These are phyloP conservation scores for Geotrypetes seraphini DNA, from an alignment of 2,797 vertebrate species.

Conservation along the genomic window DNA sequence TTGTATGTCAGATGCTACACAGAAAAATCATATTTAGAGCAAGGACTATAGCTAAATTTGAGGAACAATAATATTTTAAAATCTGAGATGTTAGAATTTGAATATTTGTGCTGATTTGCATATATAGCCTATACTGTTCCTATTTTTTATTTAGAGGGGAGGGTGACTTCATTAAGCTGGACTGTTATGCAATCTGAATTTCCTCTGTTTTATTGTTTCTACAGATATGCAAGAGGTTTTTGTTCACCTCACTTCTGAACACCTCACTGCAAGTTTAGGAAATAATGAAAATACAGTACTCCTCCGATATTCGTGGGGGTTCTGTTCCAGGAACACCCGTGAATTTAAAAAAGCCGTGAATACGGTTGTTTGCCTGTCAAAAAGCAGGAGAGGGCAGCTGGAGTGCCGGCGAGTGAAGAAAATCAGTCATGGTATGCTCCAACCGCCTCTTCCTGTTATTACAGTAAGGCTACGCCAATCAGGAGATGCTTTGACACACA, in stretches of 20 bases:
- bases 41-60: slow-evolving; percentile 25
- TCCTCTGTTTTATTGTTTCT: not conserved
- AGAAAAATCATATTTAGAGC: slow-evolving; percentile 45
- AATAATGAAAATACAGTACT: fast-evolving
- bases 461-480: no score
- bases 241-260: not conserved
- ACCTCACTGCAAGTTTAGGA: not conserved
- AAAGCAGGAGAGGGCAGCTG: no score
- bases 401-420: no score
- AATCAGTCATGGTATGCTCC: no score
- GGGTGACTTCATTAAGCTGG: no score
- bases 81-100: slow-evolving; percentile 2
- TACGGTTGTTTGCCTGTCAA: no score
- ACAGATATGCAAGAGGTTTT: slow-evolving; percentile 1
- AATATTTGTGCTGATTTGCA: not conserved
- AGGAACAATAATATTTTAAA: slow-evolving; percentile 12
- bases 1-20: slow-evolving; percentile 44
- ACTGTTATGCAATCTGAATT: not conserved
- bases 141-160: slow-evolving; percentile 10
- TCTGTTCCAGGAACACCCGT: no score
- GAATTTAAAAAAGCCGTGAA: no score
- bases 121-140: not conserved
- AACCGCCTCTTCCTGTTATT: no score
- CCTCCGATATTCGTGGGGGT: no score
- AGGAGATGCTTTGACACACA: no score